These are phyloP conservation scores for Sphyrna mokarran DNA, from an alignment of 2,113 vertebrate genomes.

Conservation along the genomic window DNA sequence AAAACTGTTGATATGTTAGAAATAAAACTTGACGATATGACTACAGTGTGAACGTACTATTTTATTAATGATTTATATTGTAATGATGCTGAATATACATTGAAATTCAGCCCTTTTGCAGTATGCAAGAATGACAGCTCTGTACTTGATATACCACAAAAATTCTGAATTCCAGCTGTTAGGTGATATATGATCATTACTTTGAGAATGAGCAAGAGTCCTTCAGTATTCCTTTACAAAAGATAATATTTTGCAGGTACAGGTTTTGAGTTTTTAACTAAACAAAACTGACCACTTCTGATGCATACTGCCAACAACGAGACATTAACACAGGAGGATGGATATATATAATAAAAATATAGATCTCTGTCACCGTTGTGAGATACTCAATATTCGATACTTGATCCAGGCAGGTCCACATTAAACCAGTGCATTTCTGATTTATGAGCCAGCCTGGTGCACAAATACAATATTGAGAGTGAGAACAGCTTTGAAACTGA, in stretches of 20 bases:
- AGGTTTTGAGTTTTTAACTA: neutral
- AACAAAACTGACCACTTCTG: neutral
- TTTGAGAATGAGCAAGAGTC: neutral
- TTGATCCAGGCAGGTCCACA: no score
- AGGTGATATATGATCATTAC: neutral
- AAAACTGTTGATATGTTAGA: conserved; percentile 37
- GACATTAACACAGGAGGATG: neutral
- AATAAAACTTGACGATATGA: conserved; percentile 36
- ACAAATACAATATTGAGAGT: no score
- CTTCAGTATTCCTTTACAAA: neutral
- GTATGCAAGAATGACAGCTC: neutral
- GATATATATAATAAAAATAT: no score
- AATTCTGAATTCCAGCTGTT: neutral
- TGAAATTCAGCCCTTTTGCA: neutral
- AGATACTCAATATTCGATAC: no score
- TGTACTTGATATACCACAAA: neutral
- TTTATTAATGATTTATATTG: neutral
- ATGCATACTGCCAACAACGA: neutral
- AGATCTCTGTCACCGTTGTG: no score
- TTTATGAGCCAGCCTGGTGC: no score
- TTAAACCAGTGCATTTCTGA: no score
- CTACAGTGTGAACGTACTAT: neutral
- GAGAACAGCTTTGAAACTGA: no score
- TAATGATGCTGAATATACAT: neutral
- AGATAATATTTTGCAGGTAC: neutral